A percentile compares a stretch with the other conserved stretches of the same genome.
phyloP scores from a whole-genome alignment of 2,888 invertebrate genomes.

The Scelioninae gen. 1 region DNA sequence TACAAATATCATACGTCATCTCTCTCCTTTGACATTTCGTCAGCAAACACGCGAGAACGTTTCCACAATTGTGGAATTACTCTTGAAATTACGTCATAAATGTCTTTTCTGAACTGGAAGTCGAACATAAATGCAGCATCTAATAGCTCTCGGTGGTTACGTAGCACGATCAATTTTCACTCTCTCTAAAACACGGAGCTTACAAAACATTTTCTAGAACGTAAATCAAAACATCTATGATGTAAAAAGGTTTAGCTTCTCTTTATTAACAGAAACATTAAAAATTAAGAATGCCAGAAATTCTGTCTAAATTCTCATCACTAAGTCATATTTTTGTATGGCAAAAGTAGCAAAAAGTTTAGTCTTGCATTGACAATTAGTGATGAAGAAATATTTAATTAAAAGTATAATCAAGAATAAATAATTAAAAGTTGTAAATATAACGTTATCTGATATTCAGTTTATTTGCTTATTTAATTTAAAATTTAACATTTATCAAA shows the following conservation, averaged over 20 bases:
- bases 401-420: too few relatives aligned
- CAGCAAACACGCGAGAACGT: conserved; percentile 13
- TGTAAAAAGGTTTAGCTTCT: too few relatives aligned
- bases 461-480: too few relatives aligned
- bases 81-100: conserved; percentile 16
- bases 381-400: too few relatives aligned
- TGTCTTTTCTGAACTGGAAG: conserved; percentile 18
- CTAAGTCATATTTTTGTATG: background rate
- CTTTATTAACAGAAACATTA: too few relatives aligned
- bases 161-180: conserved; percentile 21
- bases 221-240: conserved; percentile 1
- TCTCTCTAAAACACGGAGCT: conserved; percentile 19
- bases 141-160: conserved; percentile 28
- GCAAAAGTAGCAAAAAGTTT: too few relatives aligned
- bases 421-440: too few relatives aligned
- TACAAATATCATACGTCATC: conserved; percentile 1
- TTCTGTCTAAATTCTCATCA: background rate
- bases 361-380: too few relatives aligned
- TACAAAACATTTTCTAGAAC: conserved; percentile 7
- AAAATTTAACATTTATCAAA: too few relatives aligned
- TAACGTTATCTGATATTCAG: too few relatives aligned
- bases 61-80: background rate
- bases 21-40: conserved; percentile 23
- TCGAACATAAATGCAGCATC: conserved; percentile 1
- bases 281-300: too few relatives aligned